Base-by-base conservation (phyloP, 2,113 vertebrate species). In the Peromyscus polionotus region DNA sequence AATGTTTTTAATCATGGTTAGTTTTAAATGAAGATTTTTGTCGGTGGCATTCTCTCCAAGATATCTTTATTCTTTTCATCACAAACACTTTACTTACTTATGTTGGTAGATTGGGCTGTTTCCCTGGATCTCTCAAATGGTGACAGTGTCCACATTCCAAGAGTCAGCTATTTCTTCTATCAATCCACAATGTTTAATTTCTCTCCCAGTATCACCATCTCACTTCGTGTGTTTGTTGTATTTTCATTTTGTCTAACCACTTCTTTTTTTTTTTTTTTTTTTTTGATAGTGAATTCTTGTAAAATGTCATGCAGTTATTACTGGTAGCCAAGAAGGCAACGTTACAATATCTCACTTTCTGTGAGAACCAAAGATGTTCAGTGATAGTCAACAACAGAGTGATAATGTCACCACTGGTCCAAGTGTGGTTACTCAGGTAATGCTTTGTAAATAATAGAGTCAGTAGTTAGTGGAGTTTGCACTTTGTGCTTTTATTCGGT, bases 281-380 rank as follows among this genome's bases (percentile, higher is more conserved):
- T 33, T 93, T 28, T 5, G 42, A 65, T 10, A 39, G 65, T 10
- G 11, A 19, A 17, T 9, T 75, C 84, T 91, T 65, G 26, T 67
- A 91, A 95, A 93, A 67, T 77, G 14, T 88, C 84, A 90, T 26
- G 14, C 20, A 8, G 76, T 95, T 76, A 79, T 84, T 63, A 59
- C 48, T 6, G 7, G 75, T 51, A 76, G 20, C 54, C 16, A 54
- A 73, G 65, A 54, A 88, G 28, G 22, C 17, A 67, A 76, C 19
- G 59, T 10, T 67, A 14, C 8, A 22, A 31, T 16, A 17, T 28
- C 24, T 63, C 1, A 26, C 17, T 86, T 79, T 61, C 42, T n/a
- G 39, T 0, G 8, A 90, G 42, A 93, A 88, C 57, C 24, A 26
- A 68, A 59, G 92, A 57, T 20, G 9, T 63, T 59, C 67, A 17